A percentile compares a stretch with the other conserved stretches of the same genome.
Conservation (phyloP, 2,113 vertebrate species). For the Prionailurus viverrinus region DNA sequence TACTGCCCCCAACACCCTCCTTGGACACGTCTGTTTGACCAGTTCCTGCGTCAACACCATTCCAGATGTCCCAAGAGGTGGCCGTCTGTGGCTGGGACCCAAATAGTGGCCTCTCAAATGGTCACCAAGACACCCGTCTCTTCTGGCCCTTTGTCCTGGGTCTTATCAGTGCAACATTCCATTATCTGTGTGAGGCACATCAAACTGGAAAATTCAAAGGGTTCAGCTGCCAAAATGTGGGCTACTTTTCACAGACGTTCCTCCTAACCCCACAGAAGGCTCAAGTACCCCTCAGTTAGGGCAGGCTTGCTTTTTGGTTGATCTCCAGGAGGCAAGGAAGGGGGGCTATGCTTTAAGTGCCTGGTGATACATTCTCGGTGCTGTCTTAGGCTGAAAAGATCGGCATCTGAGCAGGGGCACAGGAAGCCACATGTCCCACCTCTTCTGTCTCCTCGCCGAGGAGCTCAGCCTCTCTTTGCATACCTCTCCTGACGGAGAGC, state of each 20-base stretch:
- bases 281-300: fast-evolving
- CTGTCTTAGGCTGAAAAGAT: neutral
- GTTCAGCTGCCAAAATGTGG: neutral
- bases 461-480: neutral
- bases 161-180: neutral
- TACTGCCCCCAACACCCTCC: neutral
- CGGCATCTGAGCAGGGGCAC: neutral
- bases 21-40: neutral
- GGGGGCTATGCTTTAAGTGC: neutral
- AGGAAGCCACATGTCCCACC: neutral
- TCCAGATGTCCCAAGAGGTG: neutral
- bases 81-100: neutral
- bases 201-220: neutral
- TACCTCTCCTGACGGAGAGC: neutral
- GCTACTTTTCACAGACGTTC: neutral
- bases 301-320: neutral
- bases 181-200: neutral
- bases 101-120: too few species aligned
- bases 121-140: neutral
- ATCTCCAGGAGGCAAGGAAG: too few species aligned
- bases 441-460: neutral
- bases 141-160: neutral
- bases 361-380: neutral
- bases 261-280: neutral
- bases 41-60: neutral